Base-by-base conservation (phyloP, 2,797 vertebrate genomes). In the Periophthalmus magnuspinnatus region DNA sequence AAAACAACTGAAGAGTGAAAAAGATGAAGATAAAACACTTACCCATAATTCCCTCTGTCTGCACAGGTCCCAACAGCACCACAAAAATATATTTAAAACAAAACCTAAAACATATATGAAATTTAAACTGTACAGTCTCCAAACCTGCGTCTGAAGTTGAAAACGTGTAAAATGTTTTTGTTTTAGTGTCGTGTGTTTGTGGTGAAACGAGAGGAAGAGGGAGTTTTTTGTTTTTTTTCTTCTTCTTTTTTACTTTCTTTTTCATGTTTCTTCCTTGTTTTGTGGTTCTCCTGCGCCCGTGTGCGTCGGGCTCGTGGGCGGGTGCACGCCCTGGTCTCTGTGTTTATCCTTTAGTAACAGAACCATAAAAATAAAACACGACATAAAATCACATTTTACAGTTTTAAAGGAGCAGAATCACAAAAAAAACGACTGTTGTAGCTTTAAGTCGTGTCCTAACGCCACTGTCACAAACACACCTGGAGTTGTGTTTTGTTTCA, bases 331-430 rank as follows among this genome's bases (percentile, higher is more conserved):
- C 84, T 83, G 70, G n/a, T 90, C 84, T 84, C 85, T 78, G 84
- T 87, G 84, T 88, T 79, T 81, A 88, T 83, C 88, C 86, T 91
- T 89, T 91, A 90, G 89, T 83, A 87, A 90, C 87, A n/a, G 88
- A 84, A 85, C 88, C n/a, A n/a, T 87, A 86, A 90, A 90, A 90
- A 89, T 88, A 89, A 86, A 88, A 81, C 79, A 79, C 81, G 90
- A 88, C 85, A 86, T 84, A 85, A 73, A 88, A 89, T 91, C 90
- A 83, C 86, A 86, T n/a, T n/a, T n/a, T n/a, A n/a, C n/a, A n/a
- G n/a, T n/a, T n/a, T n/a, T n/a, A n/a, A n/a, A n/a, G n/a, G n/a
- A n/a, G n/a, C n/a, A n/a, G n/a, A n/a, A n/a, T n/a, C n/a, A n/a
- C n/a, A n/a, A n/a, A n/a, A n/a, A n/a, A n/a, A n/a, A n/a, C n/a